Evolutionary conservation across 2,888 invertebrate genomes (phyloP).

Genomic region (Agelastica alni): DNA sequence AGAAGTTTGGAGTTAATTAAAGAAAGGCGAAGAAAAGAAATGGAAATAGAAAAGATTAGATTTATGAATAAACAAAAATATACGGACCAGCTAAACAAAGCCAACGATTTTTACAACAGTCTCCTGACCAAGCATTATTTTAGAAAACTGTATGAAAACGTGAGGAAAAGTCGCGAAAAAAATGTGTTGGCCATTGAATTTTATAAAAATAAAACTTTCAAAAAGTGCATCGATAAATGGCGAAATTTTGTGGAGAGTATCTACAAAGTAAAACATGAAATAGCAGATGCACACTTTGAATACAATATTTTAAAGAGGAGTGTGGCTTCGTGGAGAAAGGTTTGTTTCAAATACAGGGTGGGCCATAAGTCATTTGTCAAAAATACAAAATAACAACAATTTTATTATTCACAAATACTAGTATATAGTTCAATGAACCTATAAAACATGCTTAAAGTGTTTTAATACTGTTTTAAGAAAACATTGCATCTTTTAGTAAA

Average conservation of each 20-base stretch:
- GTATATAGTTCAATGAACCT: no score
- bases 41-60: slow-evolving; percentile 62
- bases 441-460: no score
- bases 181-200: slow-evolving; percentile 40
- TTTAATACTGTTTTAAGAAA: no score
- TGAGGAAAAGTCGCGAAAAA: slow-evolving; percentile 52
- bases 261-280: slow-evolving; percentile 57
- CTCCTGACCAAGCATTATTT: slow-evolving; percentile 51
- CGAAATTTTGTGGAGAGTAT: slow-evolving; percentile 37
- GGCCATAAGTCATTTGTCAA: no score
- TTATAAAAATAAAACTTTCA: slow-evolving; percentile 42
- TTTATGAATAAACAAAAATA: slow-evolving; percentile 60
- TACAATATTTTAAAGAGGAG: slow-evolving; percentile 58
- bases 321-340: slow-evolving; percentile 60
- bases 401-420: no score
- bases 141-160: slow-evolving; percentile 52
- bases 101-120: slow-evolving; percentile 55
- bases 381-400: no score
- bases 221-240: slow-evolving; percentile 40
- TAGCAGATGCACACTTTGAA: slow-evolving; percentile 63
- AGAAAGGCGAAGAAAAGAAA: slow-evolving; percentile 64
- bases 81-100: slow-evolving; percentile 55
- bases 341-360: no score
- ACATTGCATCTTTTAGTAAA: no score
- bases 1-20: slow-evolving; percentile 65